Evolutionary conservation across 2,113 vertebrate species (phyloP).

Genomic region (Dromiciops gliroides): DNA sequence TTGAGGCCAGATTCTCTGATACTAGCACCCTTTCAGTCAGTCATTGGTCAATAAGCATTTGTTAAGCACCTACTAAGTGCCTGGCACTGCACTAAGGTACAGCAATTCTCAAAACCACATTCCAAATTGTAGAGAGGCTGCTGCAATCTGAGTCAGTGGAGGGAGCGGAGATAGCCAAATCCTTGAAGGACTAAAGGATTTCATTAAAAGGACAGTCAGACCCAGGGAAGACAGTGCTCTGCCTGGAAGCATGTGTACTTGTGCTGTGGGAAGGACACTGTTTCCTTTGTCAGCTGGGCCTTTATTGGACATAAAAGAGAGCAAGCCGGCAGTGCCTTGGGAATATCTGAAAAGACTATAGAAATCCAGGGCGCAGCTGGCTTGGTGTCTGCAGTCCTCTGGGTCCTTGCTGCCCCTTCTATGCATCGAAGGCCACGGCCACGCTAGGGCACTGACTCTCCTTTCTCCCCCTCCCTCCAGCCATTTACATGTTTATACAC

Average conservation of each 20-base stretch:
- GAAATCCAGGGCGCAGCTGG: slow-evolving; percentile 29
- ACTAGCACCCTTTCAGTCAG: background rate
- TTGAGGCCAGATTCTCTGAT: background rate
- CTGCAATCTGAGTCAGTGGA: background rate
- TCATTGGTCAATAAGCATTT: background rate
- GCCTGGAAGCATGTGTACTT: background rate
- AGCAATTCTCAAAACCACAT: background rate
- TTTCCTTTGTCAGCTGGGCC: background rate
- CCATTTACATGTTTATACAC: background rate
- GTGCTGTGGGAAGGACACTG: background rate
- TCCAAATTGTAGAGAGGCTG: background rate
- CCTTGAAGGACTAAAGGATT: background rate
- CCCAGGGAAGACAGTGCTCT: background rate
- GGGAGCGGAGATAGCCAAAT: background rate
- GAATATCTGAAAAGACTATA: slow-evolving; percentile 43
- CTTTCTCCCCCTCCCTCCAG: background rate
- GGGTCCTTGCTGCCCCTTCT: slow-evolving; percentile 34
- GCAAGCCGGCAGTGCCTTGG: background rate
- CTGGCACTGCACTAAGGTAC: background rate
- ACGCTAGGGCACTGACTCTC: background rate
- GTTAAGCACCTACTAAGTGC: background rate
- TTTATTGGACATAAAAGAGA: slow-evolving; percentile 42
- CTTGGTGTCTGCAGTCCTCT: background rate
- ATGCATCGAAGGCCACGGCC: background rate
- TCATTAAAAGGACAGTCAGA: background rate